Evolutionary conservation across 2,888 invertebrate species (phyloP), one percentile per base, ranked within the genome.

Genomic region (Megastigmus dorsalis): DNA sequence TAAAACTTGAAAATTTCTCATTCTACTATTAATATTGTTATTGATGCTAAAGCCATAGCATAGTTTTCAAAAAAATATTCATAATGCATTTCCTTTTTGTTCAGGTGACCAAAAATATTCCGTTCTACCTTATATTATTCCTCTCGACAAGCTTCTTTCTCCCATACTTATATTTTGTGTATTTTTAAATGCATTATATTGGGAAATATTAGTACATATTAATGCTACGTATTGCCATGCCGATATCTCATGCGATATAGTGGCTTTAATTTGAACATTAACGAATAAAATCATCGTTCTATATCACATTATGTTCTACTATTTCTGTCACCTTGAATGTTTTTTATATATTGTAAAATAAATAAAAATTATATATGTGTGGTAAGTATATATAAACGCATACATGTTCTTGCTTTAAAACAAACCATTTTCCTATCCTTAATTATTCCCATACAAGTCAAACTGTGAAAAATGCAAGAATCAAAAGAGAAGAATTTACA

Each of bases 231-330:
- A 45, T 59, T 71, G 48, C 43, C 50, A 38, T 66, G 50, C 18
- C 30, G 36, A 59, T 28, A 67, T 48, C 23, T 45, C 26, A 57
- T 23, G 63, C 69, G 33, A 43, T 57, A 41, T 18, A 59, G 63
- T 52, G 33, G 69, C 63, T 36, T 33, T 55, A 30, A 65, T 52
- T 74, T 50, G 33, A 69, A 60, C 5, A 48, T 45, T 50, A 65
- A 30, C n/a, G 45, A 75, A 70, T 70, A 75, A 57, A 74, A 75
- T 66, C 36, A 57, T 54, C 55, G 66, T 67, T 67, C 60, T 75
- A 62, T 57, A 71, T 33, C 18, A 55, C n/a, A 38, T 57, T 13
- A 15, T 5, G 9, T 30, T 41, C 26, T 23, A 50, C 7, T 23
- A 55, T 30, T 30, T 28, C 26, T 59, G 7, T 13, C 26, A 52